These are phyloP conservation scores for Portunus trituberculatus DNA, from an alignment of 1,140 invertebrate genomes.

Conservation along the genomic window DNA sequence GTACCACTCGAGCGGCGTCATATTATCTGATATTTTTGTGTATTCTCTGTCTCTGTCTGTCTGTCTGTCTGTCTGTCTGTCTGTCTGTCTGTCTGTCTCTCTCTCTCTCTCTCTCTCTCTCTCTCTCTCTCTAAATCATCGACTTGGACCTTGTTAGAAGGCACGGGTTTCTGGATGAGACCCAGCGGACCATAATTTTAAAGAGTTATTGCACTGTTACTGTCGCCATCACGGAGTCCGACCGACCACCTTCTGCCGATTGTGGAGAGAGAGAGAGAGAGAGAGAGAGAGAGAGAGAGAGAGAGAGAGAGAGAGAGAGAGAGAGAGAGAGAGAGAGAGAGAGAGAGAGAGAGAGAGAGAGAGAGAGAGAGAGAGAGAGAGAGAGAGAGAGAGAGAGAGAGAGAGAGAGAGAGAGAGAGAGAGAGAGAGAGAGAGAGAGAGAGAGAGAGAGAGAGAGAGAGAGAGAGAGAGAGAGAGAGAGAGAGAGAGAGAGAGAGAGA, in stretches of 20 bases:
- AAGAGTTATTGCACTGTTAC: slow-evolving; percentile 22
- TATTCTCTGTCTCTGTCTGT: background rate
- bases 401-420: slow-evolving; percentile 7
- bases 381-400: background rate
- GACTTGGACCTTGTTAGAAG: background rate
- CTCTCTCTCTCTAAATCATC: slow-evolving; percentile 13
- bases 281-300: background rate
- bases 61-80: background rate
- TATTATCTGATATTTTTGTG: too few relatives aligned
- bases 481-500: too few relatives aligned
- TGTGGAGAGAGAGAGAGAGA: background rate
- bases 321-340: too few relatives aligned
- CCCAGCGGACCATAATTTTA: slow-evolving; percentile 11
- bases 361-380: too few relatives aligned
- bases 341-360: background rate
- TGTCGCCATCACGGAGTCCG: background rate
- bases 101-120: slow-evolving; percentile 20
- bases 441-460: too few relatives aligned
- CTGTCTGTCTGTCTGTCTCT: background rate
- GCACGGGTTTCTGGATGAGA: background rate
- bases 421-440: too few relatives aligned
- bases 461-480: too few relatives aligned
- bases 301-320: too few relatives aligned
- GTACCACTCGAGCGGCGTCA: too few relatives aligned
- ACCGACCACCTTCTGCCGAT: background rate